Evolutionary conservation across 2,113 vertebrate genomes (phyloP).

Genomic region (Cricetomys ansorgei): DNA sequence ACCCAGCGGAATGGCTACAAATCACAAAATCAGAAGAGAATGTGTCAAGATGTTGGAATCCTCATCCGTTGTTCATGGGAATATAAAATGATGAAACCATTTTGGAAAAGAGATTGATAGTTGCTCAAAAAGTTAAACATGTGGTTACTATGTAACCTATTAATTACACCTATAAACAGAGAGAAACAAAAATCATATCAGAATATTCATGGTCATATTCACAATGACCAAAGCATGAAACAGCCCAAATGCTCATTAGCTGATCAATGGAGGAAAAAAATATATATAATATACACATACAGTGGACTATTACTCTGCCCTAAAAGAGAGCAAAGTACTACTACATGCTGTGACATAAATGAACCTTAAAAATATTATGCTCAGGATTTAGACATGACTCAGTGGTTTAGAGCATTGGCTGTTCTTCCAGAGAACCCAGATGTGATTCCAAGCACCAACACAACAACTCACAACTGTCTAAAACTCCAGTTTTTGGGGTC

Average conservation of each 20-base stretch:
- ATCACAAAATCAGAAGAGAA: not conserved
- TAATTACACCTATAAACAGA: not conserved
- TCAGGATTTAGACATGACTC: not conserved
- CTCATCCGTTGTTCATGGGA: not conserved
- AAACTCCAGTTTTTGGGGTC: not conserved
- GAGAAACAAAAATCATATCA: not conserved
- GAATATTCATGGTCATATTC: not conserved
- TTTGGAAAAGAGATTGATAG: not conserved
- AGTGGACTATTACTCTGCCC: not conserved
- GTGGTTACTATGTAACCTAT: not conserved
- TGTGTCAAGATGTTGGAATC: not conserved
- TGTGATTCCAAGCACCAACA: not conserved
- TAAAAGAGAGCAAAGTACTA: not conserved
- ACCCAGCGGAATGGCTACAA: not conserved
- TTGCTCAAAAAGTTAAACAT: slow-evolving; percentile 25
- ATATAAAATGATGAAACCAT: slow-evolving; percentile 15
- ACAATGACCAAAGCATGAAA: not conserved
- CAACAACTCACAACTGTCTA: not conserved
- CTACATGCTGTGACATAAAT: not conserved
- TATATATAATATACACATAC: not conserved
- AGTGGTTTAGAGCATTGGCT: not conserved
- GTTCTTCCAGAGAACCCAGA: not conserved
- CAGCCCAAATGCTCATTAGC: not conserved
- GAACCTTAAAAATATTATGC: slow-evolving; percentile 1
- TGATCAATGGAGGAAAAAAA: not conserved